These are phyloP conservation scores for Crotophaga sulcirostris DNA, from an alignment of 2,113 vertebrate genomes.

Conservation along the genomic window DNA sequence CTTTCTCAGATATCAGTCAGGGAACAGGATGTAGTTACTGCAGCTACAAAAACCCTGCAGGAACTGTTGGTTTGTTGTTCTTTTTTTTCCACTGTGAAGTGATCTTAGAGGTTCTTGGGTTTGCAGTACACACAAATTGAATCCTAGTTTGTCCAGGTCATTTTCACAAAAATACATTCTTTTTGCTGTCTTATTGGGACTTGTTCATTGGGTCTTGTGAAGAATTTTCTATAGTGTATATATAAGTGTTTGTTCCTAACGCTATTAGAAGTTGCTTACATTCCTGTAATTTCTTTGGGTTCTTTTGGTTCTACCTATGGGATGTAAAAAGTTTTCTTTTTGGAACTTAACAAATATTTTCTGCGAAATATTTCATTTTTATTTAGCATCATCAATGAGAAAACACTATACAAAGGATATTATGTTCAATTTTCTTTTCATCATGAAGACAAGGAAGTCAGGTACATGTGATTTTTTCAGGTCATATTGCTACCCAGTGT, in stretches of 20 bases:
- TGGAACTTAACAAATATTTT: neutral
- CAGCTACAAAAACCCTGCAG: neutral
- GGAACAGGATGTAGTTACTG: fast-evolving
- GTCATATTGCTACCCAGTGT: neutral
- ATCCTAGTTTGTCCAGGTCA: neutral
- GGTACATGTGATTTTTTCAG: neutral
- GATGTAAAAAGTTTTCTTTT: neutral
- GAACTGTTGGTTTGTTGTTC: no score
- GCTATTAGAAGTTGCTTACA: fast-evolving
- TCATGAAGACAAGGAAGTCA: neutral
- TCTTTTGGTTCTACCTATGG: neutral
- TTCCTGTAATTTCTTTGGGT: neutral
- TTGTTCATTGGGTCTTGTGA: neutral
- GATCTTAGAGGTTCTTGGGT: no score
- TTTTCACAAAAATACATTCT: neutral
- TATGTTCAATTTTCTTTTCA: neutral
- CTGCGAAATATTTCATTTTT: neutral
- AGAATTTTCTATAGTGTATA: neutral
- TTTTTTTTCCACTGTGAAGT: no score
- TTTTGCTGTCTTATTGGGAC: neutral
- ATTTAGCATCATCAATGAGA: neutral
- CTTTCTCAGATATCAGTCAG: neutral
- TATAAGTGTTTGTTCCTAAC: neutral
- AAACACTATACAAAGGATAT: neutral
- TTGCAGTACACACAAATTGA: neutral